Percentiles rank a stretch among this genome's conserved stretches.
These are phyloP conservation scores for Eupithecia vulgata DNA, from an alignment of 2,888 invertebrate genomes.

Conservation along the genomic window DNA sequence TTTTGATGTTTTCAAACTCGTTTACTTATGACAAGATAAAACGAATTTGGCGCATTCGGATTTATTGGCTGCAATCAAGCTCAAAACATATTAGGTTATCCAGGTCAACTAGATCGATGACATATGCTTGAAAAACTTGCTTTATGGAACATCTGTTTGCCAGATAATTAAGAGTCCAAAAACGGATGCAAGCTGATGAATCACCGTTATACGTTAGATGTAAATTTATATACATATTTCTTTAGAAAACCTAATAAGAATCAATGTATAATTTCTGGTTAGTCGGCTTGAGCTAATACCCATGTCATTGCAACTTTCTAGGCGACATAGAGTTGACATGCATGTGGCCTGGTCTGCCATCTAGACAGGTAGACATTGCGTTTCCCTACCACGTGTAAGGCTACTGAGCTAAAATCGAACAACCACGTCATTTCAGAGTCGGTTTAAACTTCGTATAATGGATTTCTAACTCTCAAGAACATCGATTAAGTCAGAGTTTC, in stretches of 20 bases:
- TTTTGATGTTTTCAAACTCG: conserved; percentile 25
- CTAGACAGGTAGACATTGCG: conserved; percentile 28
- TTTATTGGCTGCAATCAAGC: conserved; percentile 35
- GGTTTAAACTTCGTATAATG: conserved; percentile 3
- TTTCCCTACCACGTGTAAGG: conserved; percentile 43
- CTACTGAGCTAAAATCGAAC: conserved; percentile 18
- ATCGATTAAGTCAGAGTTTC: conserved; percentile 4
- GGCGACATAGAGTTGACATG: conserved; percentile 32
- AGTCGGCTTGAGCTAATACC: conserved; percentile 4
- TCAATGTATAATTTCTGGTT: not conserved
- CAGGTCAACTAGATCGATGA: conserved; percentile 28
- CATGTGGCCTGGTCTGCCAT: conserved; percentile 10
- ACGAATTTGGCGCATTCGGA: conserved; percentile 32
- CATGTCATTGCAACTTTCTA: conserved; percentile 23
- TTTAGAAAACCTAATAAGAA: not conserved
- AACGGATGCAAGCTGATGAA: conserved; percentile 19
- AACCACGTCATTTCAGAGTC: conserved; percentile 12
- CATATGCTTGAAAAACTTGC: conserved; percentile 20
- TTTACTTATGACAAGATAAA: conserved; percentile 30
- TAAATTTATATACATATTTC: not conserved
- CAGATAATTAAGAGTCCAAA: conserved; percentile 12
- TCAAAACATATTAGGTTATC: conserved; percentile 32
- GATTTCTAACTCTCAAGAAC: conserved; percentile 15
- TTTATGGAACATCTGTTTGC: conserved; percentile 22
- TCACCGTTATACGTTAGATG: conserved; percentile 8